Percentiles rank a stretch among this genome's conserved stretches.
phyloP scores from a whole-genome alignment of 2,797 vertebrate species.

The Lepilemur septentrionalis region DNA sequence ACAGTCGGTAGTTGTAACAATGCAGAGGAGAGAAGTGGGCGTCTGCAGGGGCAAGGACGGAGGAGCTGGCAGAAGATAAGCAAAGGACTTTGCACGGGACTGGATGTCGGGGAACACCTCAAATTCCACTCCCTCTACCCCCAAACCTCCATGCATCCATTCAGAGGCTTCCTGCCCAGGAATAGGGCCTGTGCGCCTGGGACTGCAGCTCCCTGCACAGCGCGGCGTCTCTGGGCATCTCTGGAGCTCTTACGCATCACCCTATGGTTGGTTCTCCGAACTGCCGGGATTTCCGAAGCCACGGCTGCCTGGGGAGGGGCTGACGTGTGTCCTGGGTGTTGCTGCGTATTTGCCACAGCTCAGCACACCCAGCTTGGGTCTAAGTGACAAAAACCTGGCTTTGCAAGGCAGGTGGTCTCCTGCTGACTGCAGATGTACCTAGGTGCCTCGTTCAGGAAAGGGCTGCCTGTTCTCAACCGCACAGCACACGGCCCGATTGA shows the following conservation, averaged over 20 bases:
- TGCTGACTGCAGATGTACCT: background rate
- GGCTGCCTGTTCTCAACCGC: background rate
- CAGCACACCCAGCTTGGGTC: background rate
- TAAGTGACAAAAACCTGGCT: background rate
- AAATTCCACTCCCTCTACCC: rapidly evolving
- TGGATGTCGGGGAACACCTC: no score
- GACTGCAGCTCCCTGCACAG: background rate
- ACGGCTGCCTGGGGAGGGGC: background rate
- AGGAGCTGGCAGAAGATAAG: background rate
- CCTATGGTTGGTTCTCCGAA: background rate
- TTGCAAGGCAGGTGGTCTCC: background rate
- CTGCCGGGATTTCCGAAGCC: background rate
- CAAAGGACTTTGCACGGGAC: background rate
- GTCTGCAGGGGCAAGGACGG: background rate
- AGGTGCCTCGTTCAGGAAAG: background rate
- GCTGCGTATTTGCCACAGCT: background rate
- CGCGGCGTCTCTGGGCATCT: rapidly evolving
- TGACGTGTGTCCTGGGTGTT: background rate
- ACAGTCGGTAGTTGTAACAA: rapidly evolving
- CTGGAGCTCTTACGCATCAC: background rate
- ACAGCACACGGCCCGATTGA: background rate
- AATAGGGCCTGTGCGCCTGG: rapidly evolving
- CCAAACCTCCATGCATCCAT: background rate
- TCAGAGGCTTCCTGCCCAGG: background rate
- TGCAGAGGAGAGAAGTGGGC: background rate